These are phyloP conservation scores for Marasmarcha lunaedactyla DNA, from an alignment of 2,888 invertebrate genomes.

Conservation along the genomic window DNA sequence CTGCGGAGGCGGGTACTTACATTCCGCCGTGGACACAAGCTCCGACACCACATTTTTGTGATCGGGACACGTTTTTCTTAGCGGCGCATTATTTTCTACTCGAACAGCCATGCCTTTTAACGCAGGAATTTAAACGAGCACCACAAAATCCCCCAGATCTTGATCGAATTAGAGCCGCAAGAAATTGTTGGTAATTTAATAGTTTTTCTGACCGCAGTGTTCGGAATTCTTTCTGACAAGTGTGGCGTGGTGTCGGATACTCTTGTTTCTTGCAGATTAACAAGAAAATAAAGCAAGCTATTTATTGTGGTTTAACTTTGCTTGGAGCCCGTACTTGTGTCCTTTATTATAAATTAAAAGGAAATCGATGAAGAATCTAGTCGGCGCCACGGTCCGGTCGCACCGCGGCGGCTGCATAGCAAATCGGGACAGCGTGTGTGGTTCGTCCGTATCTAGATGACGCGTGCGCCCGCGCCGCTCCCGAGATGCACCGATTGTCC, in stretches of 20 bases:
- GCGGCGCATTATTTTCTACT: slow-evolving; percentile 43
- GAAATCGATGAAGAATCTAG: slow-evolving; percentile 54
- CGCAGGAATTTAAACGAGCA: slow-evolving; percentile 53
- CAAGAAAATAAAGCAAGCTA: slow-evolving; percentile 1
- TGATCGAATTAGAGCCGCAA: slow-evolving; percentile 21
- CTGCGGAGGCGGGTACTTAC: slow-evolving; percentile 27
- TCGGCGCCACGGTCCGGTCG: slow-evolving; percentile 46
- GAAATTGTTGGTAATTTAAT: slow-evolving; percentile 30
- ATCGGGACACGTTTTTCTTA: slow-evolving; percentile 40
- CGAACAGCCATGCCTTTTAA: slow-evolving; percentile 21
- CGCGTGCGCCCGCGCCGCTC: slow-evolving; percentile 22
- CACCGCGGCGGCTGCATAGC: slow-evolving; percentile 39
- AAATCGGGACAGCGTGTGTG: slow-evolving; percentile 42
- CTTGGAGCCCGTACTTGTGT: too few species aligned
- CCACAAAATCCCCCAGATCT: slow-evolving; percentile 26
- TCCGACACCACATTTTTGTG: slow-evolving; percentile 40
- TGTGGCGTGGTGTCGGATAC: too few species aligned
- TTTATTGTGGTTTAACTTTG: neutral
- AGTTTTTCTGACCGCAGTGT: too few species aligned
- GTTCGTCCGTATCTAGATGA: slow-evolving; percentile 35
- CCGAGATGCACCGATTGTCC: slow-evolving; percentile 37
- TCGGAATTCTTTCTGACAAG: too few species aligned
- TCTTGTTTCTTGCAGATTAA: too few species aligned
- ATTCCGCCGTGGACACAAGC: slow-evolving; percentile 47
- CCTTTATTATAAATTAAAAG: slow-evolving; percentile 32